Base-by-base conservation (phyloP, 1,140 invertebrate genomes). In the Campodea augens region DNA sequence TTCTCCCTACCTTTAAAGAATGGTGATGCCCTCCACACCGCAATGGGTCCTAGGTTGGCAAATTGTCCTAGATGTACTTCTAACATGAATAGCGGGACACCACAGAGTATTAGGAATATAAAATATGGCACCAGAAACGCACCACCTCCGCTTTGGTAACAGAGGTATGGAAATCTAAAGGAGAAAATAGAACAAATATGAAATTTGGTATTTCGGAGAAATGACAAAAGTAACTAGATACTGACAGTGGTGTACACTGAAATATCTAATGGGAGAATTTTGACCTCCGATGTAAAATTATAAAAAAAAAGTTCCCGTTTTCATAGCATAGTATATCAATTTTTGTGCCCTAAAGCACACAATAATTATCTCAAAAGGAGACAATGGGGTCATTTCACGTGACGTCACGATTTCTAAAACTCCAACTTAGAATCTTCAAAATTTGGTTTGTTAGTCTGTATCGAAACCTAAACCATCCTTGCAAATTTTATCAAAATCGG, bases 41-140 rank as follows among this genome's bases (percentile, higher is more conserved):
- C 27, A 15, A 15, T 32, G 7, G 27, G 27, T 15, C 27, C 27
- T 15, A 32, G 27, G 27, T 7, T 10, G 27, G 15, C 27, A 66
- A 87, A 90, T 59, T 91, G 90, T 13, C 90, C 90, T 43, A 95
- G 64, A 1, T 89, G 85, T 51, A 93, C 59, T 63, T 95, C 90
- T 81, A 95, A 82, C 62, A 90, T 92, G 63, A 93, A 95, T 19
- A 96, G 68, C 1, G 90, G 90, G 10, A 95, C 70, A 5, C 90
- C 90, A 4, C 86, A 87, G 52, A 93, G 81, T 37, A 91, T 66
- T 55, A 93, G 65, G 74, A 93, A 92, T 40, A 91, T 67, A 50
- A 81, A 79, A 64, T 93, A 96, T 0, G 90, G 89, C 27, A 95
- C 83, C 36, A 96, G 70, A 63, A 96, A 96, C 2, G 90, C 90